These are phyloP conservation scores for Sebastes baramenuke DNA, from an alignment of 2,797 vertebrate genomes.

Conservation along the genomic window DNA sequence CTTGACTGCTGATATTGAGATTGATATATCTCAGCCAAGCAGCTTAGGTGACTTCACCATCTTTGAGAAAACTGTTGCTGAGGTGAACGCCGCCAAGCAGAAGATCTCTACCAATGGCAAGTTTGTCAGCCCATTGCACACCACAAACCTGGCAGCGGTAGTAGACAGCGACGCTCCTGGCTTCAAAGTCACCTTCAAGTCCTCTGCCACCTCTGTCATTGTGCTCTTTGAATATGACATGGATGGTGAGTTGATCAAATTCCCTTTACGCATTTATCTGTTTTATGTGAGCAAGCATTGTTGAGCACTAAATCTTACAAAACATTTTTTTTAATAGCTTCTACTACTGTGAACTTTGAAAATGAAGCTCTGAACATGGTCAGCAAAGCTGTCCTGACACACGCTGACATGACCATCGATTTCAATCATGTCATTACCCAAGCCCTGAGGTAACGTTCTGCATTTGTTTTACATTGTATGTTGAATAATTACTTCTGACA, in stretches of 20 bases:
- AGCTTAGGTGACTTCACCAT: slow-evolving; percentile 76
- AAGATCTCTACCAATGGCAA: slow-evolving; percentile 79
- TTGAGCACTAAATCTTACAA: slow-evolving; percentile 1
- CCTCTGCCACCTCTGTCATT: slow-evolving; percentile 85
- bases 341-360: slow-evolving; percentile 74
- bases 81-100: slow-evolving; percentile 80
- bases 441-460: slow-evolving; percentile 69
- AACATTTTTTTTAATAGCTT: slow-evolving; percentile 75
- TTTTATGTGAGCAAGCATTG: neutral
- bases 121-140: slow-evolving; percentile 87
- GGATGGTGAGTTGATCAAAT: slow-evolving; percentile 84
- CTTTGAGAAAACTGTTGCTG: slow-evolving; percentile 77
- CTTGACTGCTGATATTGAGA: slow-evolving; percentile 81
- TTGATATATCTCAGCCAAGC: slow-evolving; percentile 84
- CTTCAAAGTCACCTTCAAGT: slow-evolving; percentile 83
- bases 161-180: slow-evolving; percentile 77
- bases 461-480: neutral
- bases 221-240: slow-evolving; percentile 88
- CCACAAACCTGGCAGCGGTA: slow-evolving; percentile 76
- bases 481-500: neutral
- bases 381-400: slow-evolving; percentile 79
- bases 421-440: slow-evolving; percentile 75
- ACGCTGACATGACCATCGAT: slow-evolving; percentile 85
- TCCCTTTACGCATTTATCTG: neutral
- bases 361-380: slow-evolving; percentile 65